Percentiles rank a stretch among this genome's conserved stretches.
Conservation (phyloP, 2,797 vertebrate species). For the Myripristis jacobus region DNA sequence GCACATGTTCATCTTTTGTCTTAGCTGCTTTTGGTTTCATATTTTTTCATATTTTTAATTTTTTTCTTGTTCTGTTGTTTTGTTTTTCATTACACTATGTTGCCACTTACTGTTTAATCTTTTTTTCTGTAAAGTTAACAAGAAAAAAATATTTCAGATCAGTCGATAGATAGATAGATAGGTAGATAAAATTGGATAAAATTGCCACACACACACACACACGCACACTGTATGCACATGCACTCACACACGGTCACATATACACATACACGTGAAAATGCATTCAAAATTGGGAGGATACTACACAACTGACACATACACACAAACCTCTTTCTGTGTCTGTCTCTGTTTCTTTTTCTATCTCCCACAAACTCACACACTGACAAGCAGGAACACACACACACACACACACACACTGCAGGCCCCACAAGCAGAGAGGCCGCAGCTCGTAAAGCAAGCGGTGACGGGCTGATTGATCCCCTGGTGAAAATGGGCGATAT, state of each 20-base stretch:
- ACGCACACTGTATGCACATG: neutral
- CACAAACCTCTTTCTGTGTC: neutral
- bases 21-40: too few relatives aligned
- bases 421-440: slow-evolving; percentile 66
- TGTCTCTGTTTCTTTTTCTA: slow-evolving; percentile 22
- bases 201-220: neutral
- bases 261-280: neutral
- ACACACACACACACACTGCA: slow-evolving; percentile 35
- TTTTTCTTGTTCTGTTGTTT: too few relatives aligned
- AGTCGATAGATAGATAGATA: too few relatives aligned
- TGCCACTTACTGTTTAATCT: too few relatives aligned
- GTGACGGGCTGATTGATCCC: slow-evolving; percentile 85
- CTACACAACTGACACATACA: neutral
- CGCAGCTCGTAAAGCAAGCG: slow-evolving; percentile 80
- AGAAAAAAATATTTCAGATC: too few relatives aligned
- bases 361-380: slow-evolving; percentile 25
- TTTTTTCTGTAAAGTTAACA: too few relatives aligned
- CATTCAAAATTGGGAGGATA: neutral
- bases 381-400: too few relatives aligned
- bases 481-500: slow-evolving; percentile 85
- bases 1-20: too few relatives aligned
- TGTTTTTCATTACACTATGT: too few relatives aligned
- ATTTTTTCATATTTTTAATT: too few relatives aligned
- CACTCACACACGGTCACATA: neutral
- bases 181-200: too few relatives aligned